Conservation (phyloP, 2,888 invertebrate genomes). For the Xestia sexstrigata region DNA sequence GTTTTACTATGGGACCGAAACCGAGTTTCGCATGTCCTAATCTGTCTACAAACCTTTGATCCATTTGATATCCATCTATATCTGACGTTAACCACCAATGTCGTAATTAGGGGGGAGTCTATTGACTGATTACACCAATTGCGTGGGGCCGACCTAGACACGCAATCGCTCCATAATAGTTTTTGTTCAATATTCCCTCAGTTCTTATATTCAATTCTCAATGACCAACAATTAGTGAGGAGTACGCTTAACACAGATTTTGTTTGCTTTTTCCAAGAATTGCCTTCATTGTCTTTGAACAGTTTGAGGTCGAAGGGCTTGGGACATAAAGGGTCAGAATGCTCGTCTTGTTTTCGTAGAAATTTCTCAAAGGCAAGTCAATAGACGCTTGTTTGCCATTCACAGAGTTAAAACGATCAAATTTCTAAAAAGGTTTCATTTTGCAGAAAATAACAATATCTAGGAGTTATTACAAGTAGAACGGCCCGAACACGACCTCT, state of each 20-base stretch:
- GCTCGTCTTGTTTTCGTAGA: background rate
- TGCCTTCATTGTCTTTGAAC: constrained; percentile 7
- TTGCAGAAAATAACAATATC: background rate
- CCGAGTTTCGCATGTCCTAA: no score
- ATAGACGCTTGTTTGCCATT: background rate
- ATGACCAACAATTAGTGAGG: constrained; percentile 7
- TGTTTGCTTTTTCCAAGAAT: constrained; percentile 24
- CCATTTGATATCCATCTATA: background rate
- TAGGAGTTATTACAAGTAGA: background rate
- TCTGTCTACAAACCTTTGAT: background rate
- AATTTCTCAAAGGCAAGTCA: background rate
- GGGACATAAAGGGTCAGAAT: background rate
- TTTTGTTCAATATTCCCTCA: constrained; percentile 24
- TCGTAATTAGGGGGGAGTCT: background rate
- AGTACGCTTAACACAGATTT: background rate
- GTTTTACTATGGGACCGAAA: no score
- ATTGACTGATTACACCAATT: background rate
- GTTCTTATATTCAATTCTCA: constrained; percentile 21
- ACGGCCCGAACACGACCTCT: background rate
- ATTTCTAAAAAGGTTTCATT: background rate
- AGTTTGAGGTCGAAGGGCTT: background rate
- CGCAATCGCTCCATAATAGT: constrained; percentile 22
- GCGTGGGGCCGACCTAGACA: background rate
- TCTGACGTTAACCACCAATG: background rate
- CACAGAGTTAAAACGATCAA: background rate